These are phyloP conservation scores for Mactromeris polynyma DNA, from an alignment of 2,888 invertebrate species.

Conservation along the genomic window DNA sequence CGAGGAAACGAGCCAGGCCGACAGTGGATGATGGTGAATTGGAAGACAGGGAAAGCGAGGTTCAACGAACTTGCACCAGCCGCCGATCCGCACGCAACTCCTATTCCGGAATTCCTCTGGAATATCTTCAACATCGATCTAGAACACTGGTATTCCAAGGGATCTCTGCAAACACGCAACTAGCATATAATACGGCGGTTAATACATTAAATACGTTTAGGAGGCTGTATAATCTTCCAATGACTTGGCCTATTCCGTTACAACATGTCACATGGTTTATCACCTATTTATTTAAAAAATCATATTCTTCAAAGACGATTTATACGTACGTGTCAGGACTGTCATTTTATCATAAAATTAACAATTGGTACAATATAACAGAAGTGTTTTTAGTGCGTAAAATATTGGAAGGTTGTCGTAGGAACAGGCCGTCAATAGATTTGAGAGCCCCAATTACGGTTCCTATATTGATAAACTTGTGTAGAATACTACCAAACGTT, in stretches of 20 bases:
- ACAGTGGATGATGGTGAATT: too few species aligned
- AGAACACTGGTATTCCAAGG: constrained; percentile 17
- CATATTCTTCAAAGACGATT: constrained; percentile 25
- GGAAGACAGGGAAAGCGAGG: constrained; percentile 6
- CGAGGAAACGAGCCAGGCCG: too few species aligned
- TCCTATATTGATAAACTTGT: background rate
- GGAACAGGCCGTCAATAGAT: constrained; percentile 5
- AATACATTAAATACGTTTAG: constrained; percentile 8
- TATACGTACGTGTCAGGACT: constrained; percentile 13
- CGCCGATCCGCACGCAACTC: constrained; percentile 16
- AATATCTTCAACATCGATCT: constrained; percentile 24
- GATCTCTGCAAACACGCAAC: constrained; percentile 18
- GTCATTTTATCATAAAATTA: constrained; percentile 36
- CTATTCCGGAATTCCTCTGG: constrained; percentile 42
- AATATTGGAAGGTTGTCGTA: constrained; percentile 35
- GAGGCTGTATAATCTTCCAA: background rate
- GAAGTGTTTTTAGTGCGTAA: constrained; percentile 22
- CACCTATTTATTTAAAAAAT: constrained; percentile 26
- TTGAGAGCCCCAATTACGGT: constrained; percentile 36
- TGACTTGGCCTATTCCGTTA: constrained; percentile 19
- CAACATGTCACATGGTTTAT: constrained; percentile 30
- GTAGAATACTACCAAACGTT: background rate
- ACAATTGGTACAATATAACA: constrained; percentile 16
- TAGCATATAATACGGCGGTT: constrained; percentile 25
- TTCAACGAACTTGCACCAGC: constrained; percentile 36